Percentiles rank a stretch among this genome's conserved stretches.
Conservation (phyloP, 2,113 vertebrate species). For the Thalassarche chlororhynchos region DNA sequence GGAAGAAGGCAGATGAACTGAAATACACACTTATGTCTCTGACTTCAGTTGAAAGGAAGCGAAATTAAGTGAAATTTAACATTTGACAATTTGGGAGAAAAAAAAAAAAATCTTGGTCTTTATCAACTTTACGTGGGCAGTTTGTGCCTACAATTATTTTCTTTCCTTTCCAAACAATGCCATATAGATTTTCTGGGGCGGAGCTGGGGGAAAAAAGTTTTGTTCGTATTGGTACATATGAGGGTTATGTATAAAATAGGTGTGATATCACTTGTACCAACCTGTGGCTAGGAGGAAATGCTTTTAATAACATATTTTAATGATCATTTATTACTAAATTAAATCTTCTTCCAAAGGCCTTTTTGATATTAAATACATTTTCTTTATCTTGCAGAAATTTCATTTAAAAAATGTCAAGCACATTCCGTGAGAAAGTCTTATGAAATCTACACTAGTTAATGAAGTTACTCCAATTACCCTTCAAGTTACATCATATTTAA, state of each 20-base stretch:
- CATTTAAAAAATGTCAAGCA: not conserved
- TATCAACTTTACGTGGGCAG: accelerated
- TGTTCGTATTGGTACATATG: not conserved
- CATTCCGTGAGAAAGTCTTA: not conserved
- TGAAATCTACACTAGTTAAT: not conserved
- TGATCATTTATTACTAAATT: not conserved
- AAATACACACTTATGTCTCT: not conserved
- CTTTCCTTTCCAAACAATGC: not conserved
- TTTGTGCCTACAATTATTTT: not conserved
- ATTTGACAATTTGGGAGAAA: not conserved
- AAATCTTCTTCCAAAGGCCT: not conserved
- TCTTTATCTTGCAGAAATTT: not conserved
- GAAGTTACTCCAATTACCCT: not conserved
- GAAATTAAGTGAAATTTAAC: not conserved
- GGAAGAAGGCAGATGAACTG: not conserved
- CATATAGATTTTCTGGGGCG: not conserved
- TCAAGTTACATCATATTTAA: not conserved
- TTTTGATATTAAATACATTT: not conserved
- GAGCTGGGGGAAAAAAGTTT: not conserved
- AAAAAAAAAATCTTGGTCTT: not conserved
- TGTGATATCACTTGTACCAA: not conserved
- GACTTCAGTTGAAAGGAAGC: not conserved
- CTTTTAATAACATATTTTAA: not conserved
- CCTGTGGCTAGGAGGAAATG: not conserved
- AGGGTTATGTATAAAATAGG: not conserved